Percentiles rank a stretch among this genome's conserved stretches.
These are phyloP conservation scores for Siniperca scherzeri DNA, from an alignment of 2,797 vertebrate genomes.

Conservation along the genomic window DNA sequence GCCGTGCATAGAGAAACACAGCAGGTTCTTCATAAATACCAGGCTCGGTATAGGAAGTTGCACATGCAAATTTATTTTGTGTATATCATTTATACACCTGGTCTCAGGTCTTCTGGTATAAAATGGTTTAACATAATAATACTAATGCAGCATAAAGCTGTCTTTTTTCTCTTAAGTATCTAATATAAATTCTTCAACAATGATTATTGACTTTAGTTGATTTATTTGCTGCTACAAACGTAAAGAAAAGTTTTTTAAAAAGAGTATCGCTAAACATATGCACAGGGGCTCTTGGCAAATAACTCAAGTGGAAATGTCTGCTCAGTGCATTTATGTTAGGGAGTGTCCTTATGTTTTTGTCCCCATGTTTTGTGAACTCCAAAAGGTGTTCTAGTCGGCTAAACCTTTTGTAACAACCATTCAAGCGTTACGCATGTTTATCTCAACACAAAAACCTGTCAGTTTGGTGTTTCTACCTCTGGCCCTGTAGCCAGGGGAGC, in stretches of 20 bases:
- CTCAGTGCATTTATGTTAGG: conserved; percentile 45
- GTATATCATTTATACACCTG: neutral
- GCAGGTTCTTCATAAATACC: conserved; percentile 21
- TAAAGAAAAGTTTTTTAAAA: neutral
- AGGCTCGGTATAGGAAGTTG: neutral
- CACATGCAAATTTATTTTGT: conserved; percentile 1
- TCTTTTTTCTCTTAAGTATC: conserved; percentile 4
- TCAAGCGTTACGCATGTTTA: conserved; percentile 81
- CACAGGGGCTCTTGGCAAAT: conserved; percentile 44
- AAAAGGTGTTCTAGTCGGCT: conserved; percentile 79
- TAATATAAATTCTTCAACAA: neutral
- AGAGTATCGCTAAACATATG: conserved; percentile 33
- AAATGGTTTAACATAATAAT: neutral
- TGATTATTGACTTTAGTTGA: neutral
- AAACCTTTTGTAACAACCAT: conserved; percentile 78
- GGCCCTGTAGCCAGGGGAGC: conserved; percentile 74
- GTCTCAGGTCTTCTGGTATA: neutral
- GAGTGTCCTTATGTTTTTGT: conserved; percentile 65
- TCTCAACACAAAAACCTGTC: conserved; percentile 80
- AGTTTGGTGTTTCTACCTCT: conserved; percentile 71
- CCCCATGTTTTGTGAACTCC: conserved; percentile 69
- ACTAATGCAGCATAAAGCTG: neutral
- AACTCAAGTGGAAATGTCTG: conserved; percentile 61
- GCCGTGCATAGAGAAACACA: conserved; percentile 18
- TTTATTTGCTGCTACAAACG: conserved; percentile 16